Percentiles rank a stretch among this genome's conserved stretches.
Conservation (phyloP, 2,797 vertebrate species). For the Phalloptychus januarius region DNA sequence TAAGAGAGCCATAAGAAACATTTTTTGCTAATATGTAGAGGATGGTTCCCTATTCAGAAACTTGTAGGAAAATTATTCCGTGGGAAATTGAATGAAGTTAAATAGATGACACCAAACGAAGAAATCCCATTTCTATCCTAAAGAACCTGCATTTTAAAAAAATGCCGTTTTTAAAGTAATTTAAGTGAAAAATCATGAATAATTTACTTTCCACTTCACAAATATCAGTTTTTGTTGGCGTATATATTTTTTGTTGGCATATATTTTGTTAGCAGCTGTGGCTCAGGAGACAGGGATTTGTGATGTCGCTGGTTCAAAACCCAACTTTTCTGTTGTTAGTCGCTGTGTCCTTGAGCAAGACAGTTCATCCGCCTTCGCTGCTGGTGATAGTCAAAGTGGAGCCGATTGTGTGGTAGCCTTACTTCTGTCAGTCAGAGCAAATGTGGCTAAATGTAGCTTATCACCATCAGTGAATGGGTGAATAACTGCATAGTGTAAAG, state of each 20-base stretch:
- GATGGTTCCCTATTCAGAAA: not conserved
- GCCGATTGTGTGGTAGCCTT: not conserved
- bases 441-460: not conserved
- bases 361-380: not conserved
- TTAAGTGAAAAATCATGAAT: not conserved
- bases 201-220: not conserved
- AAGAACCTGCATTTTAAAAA: no score
- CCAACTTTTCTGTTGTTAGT: not conserved
- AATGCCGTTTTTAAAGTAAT: not conserved
- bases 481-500: not conserved
- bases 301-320: not conserved
- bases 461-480: not conserved
- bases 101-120: not conserved
- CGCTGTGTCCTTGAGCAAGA: not conserved
- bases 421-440: not conserved
- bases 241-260: not conserved
- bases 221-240: not conserved
- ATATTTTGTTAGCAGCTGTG: not conserved
- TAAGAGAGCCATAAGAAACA: not conserved
- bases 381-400: not conserved
- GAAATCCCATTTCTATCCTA: not conserved
- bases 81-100: not conserved
- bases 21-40: not conserved
- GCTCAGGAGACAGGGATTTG: not conserved
- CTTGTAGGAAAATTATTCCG: no score